Percentiles rank a stretch among this genome's conserved stretches.
phyloP scores from a whole-genome alignment of 1,140 invertebrate genomes.

The Drosophila athabasca region DNA sequence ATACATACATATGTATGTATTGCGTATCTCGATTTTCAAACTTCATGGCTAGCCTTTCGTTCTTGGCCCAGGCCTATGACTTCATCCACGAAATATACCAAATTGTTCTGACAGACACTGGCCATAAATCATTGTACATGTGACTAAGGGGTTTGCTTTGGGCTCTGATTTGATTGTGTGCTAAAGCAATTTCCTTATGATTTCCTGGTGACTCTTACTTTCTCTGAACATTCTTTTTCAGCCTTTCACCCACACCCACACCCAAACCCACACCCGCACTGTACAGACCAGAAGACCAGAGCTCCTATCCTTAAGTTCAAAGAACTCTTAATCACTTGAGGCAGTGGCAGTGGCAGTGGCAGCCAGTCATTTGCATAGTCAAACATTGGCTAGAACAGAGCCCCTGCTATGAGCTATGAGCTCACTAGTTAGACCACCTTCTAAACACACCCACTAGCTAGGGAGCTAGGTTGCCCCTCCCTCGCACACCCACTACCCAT shows the following conservation, averaged over 20 bases:
- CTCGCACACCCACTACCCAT: background rate
- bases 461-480: too few relatives aligned
- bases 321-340: constrained; percentile 34
- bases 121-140: constrained; percentile 63
- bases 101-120: constrained; percentile 53
- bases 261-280: background rate
- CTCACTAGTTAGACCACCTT: constrained; percentile 21
- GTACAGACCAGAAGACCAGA: too few relatives aligned
- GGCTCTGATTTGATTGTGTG: constrained; percentile 42
- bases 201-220: constrained; percentile 46
- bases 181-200: constrained; percentile 37
- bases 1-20: too few relatives aligned
- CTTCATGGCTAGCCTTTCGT: background rate
- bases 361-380: constrained; percentile 56
- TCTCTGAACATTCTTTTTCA: constrained; percentile 22
- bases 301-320: constrained; percentile 30
- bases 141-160: constrained; percentile 32
- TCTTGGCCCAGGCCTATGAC: constrained; percentile 42
- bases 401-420: constrained; percentile 12
- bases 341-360: background rate
- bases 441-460: constrained; percentile 1
- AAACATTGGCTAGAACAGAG: background rate
- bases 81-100: constrained; percentile 53
- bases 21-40: background rate
- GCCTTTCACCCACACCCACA: background rate